Evolutionary conservation across 2,797 vertebrate genomes (phyloP), one percentile per base, ranked within the genome.

Genomic region (Tauraco hartlaubi): DNA sequence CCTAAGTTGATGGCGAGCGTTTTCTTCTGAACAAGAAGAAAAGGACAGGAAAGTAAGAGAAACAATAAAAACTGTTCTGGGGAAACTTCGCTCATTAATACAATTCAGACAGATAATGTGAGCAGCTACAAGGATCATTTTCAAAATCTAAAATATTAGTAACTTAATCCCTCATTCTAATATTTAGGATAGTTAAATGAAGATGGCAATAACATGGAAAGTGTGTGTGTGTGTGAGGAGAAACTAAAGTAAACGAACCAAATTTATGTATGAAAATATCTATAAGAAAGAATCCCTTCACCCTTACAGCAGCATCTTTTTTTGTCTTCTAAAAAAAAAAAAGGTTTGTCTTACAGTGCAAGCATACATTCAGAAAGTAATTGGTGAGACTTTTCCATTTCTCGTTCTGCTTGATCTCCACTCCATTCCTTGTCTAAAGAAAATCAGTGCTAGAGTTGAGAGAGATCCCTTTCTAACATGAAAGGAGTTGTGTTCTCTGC

Each of bases 191-290:
- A 68, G 48, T 35, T 86, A 83, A 71, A 78, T 20, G 9, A 52
- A 49, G 17, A 11, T n/a, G 9, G 15, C 12, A 54, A 46, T 39
- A 71, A 21, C 9, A 25, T 3, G 9, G 12, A 56, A 85, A 71
- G 5, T 52, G 37, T 14, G 18, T 23, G 11, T 52, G 35, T 11
- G 25, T 0, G 11, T 16, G 3, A 5, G 18, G 5, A 3, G 10
- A 55, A 92, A 67, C 3, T 29, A 58, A 89, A 83, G 39, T 0
- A 82, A 78, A 49, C 6, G 8, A 71, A 58, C 3, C 3, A 43
- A 22, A 28, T 33, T 37, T 31, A 52, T 25, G 11, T 4, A 54
- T 31, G 25, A 67, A 72, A 59, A 59, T 43, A 69, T 20, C 19
- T 48, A 0, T 21, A 68, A 64, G 15, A 56, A 78, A 69, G 49